Percentiles rank a stretch among this genome's conserved stretches.
These are phyloP conservation scores for Aplysina aerophoba DNA, from an alignment of 37 sponge, comb jelly and placozoan species.

Conservation along the genomic window DNA sequence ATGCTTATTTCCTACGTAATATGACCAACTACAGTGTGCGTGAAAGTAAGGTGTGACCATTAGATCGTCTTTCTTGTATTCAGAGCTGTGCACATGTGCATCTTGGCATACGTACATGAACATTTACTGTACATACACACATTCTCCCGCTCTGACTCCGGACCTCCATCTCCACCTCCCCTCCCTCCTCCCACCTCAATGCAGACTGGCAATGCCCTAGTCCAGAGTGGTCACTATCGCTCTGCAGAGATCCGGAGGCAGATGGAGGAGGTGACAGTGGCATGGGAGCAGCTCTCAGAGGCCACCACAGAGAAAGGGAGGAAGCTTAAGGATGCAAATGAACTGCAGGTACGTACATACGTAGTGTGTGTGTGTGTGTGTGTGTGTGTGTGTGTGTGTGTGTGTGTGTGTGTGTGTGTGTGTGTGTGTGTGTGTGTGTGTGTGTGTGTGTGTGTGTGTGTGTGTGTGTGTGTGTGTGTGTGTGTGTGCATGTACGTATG, in stretches of 20 bases:
- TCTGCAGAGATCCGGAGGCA: slow-evolving; percentile 50
- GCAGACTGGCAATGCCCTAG: slow-evolving; percentile 67
- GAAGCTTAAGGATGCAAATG: slow-evolving; percentile 51
- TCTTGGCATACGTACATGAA: neutral
- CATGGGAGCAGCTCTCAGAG: slow-evolving; percentile 72
- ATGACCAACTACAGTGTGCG: no score
- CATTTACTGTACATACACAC: neutral
- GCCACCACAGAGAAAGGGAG: slow-evolving; percentile 78
- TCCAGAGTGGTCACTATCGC: slow-evolving; percentile 62
- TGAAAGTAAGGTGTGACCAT: neutral
- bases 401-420: neutral
- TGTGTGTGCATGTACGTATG: no score
- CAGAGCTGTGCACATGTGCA: neutral
- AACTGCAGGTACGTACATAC: slow-evolving; percentile 32
- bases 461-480: no score
- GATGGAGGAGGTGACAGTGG: slow-evolving; percentile 53
- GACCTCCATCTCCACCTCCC: neutral
- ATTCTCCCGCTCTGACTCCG: neutral
- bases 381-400: slow-evolving; percentile 16
- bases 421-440: neutral
- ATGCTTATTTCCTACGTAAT: no score
- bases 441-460: neutral
- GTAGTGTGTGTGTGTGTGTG: neutral
- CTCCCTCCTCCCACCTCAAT: neutral
- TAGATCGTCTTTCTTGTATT: neutral